phyloP scores from a whole-genome alignment of 2,888 invertebrate species.

The Andricus curvator region DNA sequence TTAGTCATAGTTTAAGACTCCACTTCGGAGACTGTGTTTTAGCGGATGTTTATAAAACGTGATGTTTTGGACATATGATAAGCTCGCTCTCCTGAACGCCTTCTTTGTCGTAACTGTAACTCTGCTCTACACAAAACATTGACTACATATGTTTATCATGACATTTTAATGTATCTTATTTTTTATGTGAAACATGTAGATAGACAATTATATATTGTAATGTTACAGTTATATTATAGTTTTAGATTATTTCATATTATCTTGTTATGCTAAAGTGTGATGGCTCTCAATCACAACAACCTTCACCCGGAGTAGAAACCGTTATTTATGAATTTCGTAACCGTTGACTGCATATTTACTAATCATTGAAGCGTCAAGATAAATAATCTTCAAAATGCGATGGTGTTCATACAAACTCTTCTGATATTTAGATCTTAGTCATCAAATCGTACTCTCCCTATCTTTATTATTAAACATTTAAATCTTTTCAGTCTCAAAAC shows the following conservation, averaged over 20 bases:
- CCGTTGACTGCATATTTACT: constrained; percentile 19
- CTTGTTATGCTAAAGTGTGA: background rate
- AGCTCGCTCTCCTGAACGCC: too few relatives aligned
- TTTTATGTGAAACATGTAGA: background rate
- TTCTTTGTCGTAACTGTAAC: too few relatives aligned
- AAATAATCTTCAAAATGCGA: background rate
- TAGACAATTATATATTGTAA: constrained; percentile 3
- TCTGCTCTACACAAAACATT: too few relatives aligned
- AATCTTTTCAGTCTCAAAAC: background rate
- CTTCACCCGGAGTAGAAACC: constrained; percentile 5
- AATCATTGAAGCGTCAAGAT: constrained; percentile 22
- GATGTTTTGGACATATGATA: too few relatives aligned
- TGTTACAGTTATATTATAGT: background rate
- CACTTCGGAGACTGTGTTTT: too few relatives aligned
- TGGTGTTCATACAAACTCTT: constrained; percentile 4
- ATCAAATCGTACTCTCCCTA: background rate
- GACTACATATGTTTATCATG: background rate
- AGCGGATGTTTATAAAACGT: too few relatives aligned
- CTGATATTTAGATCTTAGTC: background rate
- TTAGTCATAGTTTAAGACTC: too few relatives aligned
- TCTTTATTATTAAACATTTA: background rate
- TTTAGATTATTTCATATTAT: constrained; percentile 16
- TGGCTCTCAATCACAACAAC: constrained; percentile 15
- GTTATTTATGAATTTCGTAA: constrained; percentile 31
- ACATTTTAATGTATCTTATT: background rate